A percentile compares a stretch with the other conserved stretches of the same genome.
These are phyloP conservation scores for Coreoperca whiteheadi DNA, from an alignment of 2,113 vertebrate species.

Conservation along the genomic window DNA sequence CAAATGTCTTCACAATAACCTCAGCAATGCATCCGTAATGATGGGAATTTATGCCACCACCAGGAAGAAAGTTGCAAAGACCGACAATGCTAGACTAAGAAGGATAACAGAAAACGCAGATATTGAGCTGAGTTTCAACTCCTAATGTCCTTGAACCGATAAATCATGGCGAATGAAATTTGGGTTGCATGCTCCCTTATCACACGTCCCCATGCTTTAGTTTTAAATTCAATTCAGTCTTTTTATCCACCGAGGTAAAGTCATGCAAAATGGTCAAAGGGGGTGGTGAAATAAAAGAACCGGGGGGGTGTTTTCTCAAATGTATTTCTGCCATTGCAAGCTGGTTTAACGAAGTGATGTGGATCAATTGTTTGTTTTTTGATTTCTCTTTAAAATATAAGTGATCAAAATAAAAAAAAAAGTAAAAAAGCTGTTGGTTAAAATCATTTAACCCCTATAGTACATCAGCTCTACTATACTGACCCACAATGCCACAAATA, in stretches of 20 bases:
- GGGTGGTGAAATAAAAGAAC: background rate
- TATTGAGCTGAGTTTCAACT: conserved; percentile 7
- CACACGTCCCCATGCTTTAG: background rate
- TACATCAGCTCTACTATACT: background rate
- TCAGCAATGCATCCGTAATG: background rate
- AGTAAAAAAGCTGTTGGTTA: background rate
- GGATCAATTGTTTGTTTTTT: no score
- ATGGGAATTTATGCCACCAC: conserved; percentile 38
- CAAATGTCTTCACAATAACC: conserved; percentile 34
- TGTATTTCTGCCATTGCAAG: background rate
- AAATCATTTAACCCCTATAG: background rate
- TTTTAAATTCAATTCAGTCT: conserved; percentile 15
- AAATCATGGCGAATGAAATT: conserved; percentile 9
- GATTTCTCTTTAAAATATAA: background rate
- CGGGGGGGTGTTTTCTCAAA: background rate
- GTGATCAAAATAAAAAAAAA: background rate
- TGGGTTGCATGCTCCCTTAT: background rate
- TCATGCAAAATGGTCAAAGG: background rate
- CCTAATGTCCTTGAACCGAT: conserved; percentile 8
- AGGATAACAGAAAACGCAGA: background rate
- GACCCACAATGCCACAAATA: background rate
- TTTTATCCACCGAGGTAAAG: background rate
- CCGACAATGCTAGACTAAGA: background rate
- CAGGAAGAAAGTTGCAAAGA: conserved; percentile 1
- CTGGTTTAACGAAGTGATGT: background rate